Conservation (phyloP, 2,797 vertebrate genomes). For the Myiothlypis coronata region DNA sequence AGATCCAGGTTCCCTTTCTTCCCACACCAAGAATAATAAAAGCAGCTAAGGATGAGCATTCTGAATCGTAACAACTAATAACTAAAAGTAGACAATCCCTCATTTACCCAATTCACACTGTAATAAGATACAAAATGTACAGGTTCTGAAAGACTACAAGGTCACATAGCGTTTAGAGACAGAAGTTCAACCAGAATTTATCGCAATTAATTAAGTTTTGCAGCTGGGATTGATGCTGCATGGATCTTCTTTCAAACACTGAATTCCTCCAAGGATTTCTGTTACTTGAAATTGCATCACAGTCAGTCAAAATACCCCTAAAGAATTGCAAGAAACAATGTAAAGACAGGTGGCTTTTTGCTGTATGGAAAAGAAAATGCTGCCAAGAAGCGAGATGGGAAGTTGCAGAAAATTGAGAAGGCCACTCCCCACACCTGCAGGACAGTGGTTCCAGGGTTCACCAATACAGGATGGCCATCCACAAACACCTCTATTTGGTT, state of each 20-base stretch:
- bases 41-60: background rate
- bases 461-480: constrained; percentile 89
- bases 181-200: background rate
- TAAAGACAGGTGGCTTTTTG: background rate
- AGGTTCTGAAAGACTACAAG: background rate
- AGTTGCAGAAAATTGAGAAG: background rate
- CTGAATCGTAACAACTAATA: background rate
- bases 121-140: background rate
- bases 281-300: background rate
- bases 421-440: constrained; percentile 81
- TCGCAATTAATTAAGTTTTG: background rate
- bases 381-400: background rate
- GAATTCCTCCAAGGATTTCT: background rate
- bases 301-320: background rate
- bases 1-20: background rate
- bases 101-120: background rate
- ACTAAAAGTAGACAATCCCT: background rate
- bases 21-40: background rate
- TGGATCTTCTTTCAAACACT: background rate
- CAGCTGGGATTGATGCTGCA: background rate
- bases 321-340: background rate
- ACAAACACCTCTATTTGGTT: constrained; percentile 95
- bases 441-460: constrained; percentile 93
- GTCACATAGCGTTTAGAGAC: accelerated
- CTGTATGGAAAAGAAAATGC: background rate